Conservation (phyloP, 35 echinoderm and acorn worm genomes). For the Lytechinus pictus region DNA sequence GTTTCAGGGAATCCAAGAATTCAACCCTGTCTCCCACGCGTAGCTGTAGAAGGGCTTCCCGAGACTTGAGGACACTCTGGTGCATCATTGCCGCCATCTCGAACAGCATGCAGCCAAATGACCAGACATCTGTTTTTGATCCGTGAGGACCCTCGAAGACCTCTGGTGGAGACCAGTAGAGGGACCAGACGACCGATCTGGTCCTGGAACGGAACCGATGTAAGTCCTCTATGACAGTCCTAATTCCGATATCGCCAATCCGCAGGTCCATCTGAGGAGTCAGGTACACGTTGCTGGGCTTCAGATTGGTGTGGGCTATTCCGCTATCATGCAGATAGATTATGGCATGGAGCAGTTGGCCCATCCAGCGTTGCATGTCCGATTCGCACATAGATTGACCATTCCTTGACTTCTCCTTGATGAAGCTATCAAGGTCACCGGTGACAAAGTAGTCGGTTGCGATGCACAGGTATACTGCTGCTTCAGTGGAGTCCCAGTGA, state of each 20-base stretch:
- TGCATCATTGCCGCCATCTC: slow-evolving; percentile 27
- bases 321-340: slow-evolving; percentile 27
- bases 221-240: slow-evolving; percentile 6
- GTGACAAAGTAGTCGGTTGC: slow-evolving; percentile 19
- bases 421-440: slow-evolving; percentile 2
- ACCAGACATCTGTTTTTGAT: slow-evolving; percentile 17
- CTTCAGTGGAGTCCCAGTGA: neutral
- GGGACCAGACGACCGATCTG: slow-evolving; percentile 9
- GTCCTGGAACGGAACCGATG: slow-evolving; percentile 31
- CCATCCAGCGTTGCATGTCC: neutral
- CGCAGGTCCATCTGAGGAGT: slow-evolving; percentile 28
- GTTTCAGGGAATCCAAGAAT: neutral
- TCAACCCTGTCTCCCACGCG: slow-evolving; percentile 8
- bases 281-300: slow-evolving; percentile 46
- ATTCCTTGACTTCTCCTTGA: slow-evolving; percentile 46
- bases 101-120: slow-evolving; percentile 29
- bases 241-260: slow-evolving; percentile 16
- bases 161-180: slow-evolving; percentile 41
- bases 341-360: slow-evolving; percentile 8
- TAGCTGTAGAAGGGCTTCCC: neutral
- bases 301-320: slow-evolving; percentile 16
- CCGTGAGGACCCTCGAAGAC: slow-evolving; percentile 41
- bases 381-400: neutral
- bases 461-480: slow-evolving; percentile 9
- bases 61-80: neutral